Evolutionary conservation across 2,113 vertebrate species (phyloP), one percentile per base, ranked within the genome.

Genomic region (Pollimyrus isidori): DNA sequence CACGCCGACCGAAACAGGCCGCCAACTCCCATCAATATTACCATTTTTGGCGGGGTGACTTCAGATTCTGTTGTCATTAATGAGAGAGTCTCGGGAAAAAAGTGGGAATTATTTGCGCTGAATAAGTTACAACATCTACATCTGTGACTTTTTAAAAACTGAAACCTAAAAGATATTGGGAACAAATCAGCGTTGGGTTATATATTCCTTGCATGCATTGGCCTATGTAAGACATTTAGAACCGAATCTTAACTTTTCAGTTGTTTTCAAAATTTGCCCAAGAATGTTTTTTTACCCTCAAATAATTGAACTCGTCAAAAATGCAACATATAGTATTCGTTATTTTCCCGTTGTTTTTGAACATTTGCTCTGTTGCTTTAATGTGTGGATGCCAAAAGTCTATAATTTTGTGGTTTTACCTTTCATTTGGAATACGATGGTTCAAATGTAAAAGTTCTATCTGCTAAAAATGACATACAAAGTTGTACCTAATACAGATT

Each of bases 1-100:
- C 94, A 91, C 94, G 94, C 93, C 93, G 91, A 15, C 91, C 86
- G 93, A 95, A 94, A 93, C 95, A 95, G 93, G 95, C 95, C 94
- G 92, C 90, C 92, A 88, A 91, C 89, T 93, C 93, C 93, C 92
- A 96, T 89, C 89, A 65, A 89, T 90, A 96, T 96, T 97, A 96
- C 91, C 95, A 96, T 96, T 95, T 96, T 93, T 95, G 93, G 93
- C 92, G 93, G 93, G 90, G 93, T 88, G 80, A 91, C 91, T 89
- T 88, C 65, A 84, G 89, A 90, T 93, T 69, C 92, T 92, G 93
- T 95, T 95, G 93, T 95, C 93, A 95, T 96, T 94, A 94, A 96
- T 95, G 94, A 95, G 93, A 90, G 90, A 65, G 46, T 89, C 56
- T 90, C 89, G 92, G 92, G 92, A 95, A 93, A 93, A 90, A 92